Evolutionary conservation across 2,888 invertebrate genomes (phyloP).

Genomic region (Melolontha melolontha): DNA sequence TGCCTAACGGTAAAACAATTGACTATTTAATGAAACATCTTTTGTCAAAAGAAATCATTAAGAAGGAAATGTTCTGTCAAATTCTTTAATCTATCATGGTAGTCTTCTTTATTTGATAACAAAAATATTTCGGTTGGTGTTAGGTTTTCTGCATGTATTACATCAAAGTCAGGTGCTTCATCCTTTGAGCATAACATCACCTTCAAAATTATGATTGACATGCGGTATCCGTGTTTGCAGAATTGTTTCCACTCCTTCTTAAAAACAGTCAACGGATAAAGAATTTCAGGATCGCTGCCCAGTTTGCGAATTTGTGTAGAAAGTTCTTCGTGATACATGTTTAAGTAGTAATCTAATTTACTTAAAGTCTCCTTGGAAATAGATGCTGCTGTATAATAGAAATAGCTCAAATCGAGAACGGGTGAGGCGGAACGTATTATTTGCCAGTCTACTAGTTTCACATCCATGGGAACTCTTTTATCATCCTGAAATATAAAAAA

Average conservation of each 20-base stretch:
- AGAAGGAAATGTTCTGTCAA: too few species aligned
- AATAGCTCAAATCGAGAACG: constrained; percentile 56
- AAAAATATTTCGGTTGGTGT: constrained; percentile 11
- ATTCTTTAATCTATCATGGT: constrained; percentile 16
- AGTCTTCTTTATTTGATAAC: constrained; percentile 32
- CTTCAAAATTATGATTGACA: constrained; percentile 47
- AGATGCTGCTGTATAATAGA: constrained; percentile 55
- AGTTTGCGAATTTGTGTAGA: constrained; percentile 49
- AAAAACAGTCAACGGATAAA: constrained; percentile 55
- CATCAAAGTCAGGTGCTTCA: constrained; percentile 42
- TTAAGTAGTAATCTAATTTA: constrained; percentile 54
- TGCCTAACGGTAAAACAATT: too few species aligned
- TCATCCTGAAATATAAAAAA: constrained; percentile 32
- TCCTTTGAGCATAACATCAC: constrained; percentile 44
- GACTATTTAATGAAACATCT: too few species aligned
- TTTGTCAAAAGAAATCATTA: too few species aligned
- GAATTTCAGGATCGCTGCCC: constrained; percentile 51
- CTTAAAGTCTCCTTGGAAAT: constrained; percentile 52
- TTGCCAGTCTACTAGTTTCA: constrained; percentile 54
- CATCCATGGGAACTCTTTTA: constrained; percentile 30
- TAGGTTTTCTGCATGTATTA: constrained; percentile 26
- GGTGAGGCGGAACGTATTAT: constrained; percentile 50
- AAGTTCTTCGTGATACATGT: constrained; percentile 56
- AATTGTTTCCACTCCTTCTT: constrained; percentile 52
- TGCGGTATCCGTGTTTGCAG: constrained; percentile 48